Conservation (phyloP, 2,888 invertebrate genomes). For the Spialia ferax region DNA sequence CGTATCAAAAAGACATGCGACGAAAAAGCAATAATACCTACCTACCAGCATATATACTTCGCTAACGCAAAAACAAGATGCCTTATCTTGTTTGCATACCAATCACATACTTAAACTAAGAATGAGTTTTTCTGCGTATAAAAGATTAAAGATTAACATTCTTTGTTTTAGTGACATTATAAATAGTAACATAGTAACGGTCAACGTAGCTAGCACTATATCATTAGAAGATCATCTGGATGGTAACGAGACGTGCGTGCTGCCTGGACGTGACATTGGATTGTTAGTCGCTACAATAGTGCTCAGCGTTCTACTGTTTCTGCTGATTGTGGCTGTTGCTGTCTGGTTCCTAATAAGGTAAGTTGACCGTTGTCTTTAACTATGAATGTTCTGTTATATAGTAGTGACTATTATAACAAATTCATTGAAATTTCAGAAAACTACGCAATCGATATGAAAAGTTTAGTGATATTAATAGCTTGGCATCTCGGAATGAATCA, state of each 20-base stretch:
- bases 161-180: slow-evolving; percentile 65
- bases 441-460: slow-evolving; percentile 61
- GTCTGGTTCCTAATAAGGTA: slow-evolving; percentile 76
- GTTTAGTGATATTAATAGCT: slow-evolving; percentile 67
- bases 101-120: slow-evolving; percentile 1
- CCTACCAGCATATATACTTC: background rate
- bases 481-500: slow-evolving; percentile 60
- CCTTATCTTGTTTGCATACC: slow-evolving; percentile 6
- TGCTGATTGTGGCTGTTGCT: slow-evolving; percentile 63
- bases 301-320: slow-evolving; percentile 70
- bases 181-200: slow-evolving; percentile 56
- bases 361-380: slow-evolving; percentile 57
- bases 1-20: slow-evolving; percentile 8
- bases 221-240: slow-evolving; percentile 77
- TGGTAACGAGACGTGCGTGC: slow-evolving; percentile 59
- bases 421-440: slow-evolving; percentile 56
- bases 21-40: background rate
- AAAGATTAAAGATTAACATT: background rate
- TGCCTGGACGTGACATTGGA: slow-evolving; percentile 65
- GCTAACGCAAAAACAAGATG: slow-evolving; percentile 2
- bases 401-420: background rate
- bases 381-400: background rate
- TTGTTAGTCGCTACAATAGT: slow-evolving; percentile 75
- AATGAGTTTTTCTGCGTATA: background rate
- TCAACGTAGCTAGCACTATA: slow-evolving; percentile 62